These are phyloP conservation scores for Nycticryphes semicollaris DNA, from an alignment of 2,113 vertebrate genomes.

Conservation along the genomic window DNA sequence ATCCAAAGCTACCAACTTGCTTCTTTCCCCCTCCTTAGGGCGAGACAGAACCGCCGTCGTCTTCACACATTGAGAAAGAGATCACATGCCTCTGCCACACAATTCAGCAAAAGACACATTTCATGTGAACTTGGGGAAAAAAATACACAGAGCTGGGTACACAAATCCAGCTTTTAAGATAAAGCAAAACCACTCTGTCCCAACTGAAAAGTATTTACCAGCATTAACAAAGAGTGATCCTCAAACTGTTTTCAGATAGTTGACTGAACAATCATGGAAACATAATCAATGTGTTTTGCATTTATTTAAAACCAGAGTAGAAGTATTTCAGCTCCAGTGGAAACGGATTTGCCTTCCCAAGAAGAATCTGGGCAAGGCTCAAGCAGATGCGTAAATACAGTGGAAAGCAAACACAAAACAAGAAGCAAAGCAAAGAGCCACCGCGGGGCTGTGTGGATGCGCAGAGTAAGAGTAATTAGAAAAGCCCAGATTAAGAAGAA, in stretches of 20 bases:
- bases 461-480: rapidly evolving
- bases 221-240: not conserved
- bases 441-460: rapidly evolving
- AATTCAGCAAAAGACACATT: not conserved
- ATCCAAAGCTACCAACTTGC: not conserved
- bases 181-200: not conserved
- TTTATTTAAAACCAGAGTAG: constrained; percentile 3
- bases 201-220: not conserved
- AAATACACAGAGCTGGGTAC: not conserved
- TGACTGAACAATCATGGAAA: not conserved
- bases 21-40: not conserved
- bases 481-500: not conserved
- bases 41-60: rapidly evolving
- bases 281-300: not conserved
- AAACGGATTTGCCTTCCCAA: not conserved
- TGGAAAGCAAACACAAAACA: not conserved
- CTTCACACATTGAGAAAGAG: not conserved
- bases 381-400: not conserved
- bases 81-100: not conserved
- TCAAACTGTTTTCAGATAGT: not conserved
- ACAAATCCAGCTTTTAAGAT: not conserved
- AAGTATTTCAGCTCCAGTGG: not conserved
- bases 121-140: not conserved
- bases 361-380: not conserved
- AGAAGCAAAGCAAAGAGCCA: not conserved